phyloP scores from a whole-genome alignment of 2,113 vertebrate genomes.

The Leucosticte australis region DNA sequence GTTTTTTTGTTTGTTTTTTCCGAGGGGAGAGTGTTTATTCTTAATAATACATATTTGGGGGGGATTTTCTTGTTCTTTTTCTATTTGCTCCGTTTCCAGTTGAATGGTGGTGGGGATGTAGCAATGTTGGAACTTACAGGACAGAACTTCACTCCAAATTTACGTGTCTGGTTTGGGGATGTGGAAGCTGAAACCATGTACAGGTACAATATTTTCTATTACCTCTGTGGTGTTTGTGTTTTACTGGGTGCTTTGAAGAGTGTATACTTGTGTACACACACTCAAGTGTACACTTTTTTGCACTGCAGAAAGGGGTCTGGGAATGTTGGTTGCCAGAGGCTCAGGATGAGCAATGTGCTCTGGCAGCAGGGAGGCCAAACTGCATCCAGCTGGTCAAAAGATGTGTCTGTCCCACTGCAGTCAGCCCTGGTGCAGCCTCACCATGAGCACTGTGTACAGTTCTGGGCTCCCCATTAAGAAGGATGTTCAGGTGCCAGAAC shows the following conservation, averaged over 20 bases:
- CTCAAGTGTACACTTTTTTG: background rate
- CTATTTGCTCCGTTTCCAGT: constrained; percentile 60
- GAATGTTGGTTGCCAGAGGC: background rate
- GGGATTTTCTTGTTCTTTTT: background rate
- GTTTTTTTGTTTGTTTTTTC: background rate
- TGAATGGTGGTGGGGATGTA: constrained; percentile 96
- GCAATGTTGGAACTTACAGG: constrained; percentile 99
- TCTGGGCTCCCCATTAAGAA: background rate
- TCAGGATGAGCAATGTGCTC: background rate
- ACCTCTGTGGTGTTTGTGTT: background rate
- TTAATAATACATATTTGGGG: background rate
- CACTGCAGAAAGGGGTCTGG: background rate
- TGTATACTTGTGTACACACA: background rate
- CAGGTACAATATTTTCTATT: constrained; percentile 75
- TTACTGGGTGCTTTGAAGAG: background rate
- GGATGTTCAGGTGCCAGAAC: background rate
- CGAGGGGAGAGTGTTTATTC: background rate
- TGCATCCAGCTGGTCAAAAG: background rate
- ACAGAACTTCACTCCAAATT: constrained; percentile 98
- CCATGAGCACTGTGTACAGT: rapidly evolving
- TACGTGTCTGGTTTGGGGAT: constrained; percentile 98
- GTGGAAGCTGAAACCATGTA: constrained; percentile 99
- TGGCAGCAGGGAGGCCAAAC: background rate
- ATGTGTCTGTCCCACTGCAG: background rate
- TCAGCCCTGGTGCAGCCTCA: background rate